Evolutionary conservation across 1,140 invertebrate species (phyloP).

Genomic region (Tenebrio molitor): DNA sequence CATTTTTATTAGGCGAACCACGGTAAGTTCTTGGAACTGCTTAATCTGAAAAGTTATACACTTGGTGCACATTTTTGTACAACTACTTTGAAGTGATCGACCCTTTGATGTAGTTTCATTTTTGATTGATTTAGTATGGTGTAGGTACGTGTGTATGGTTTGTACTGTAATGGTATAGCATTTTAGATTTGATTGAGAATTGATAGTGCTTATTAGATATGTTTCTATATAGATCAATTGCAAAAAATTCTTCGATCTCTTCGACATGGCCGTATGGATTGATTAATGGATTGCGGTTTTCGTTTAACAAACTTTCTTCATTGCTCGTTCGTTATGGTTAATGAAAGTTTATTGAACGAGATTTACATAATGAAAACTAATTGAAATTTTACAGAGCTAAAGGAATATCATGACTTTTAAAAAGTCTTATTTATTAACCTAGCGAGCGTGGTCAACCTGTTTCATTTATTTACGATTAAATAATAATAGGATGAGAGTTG

Average conservation of each 20-base stretch:
- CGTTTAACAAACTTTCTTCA: neutral
- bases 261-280: neutral
- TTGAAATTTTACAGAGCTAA: neutral
- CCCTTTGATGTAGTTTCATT: slow-evolving; percentile 28
- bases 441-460: slow-evolving; percentile 26
- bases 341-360: slow-evolving; percentile 26
- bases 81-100: too few species aligned
- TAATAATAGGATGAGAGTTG: slow-evolving; percentile 33
- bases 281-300: neutral
- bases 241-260: neutral
- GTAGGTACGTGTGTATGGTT: slow-evolving; percentile 24
- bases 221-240: neutral
- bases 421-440: slow-evolving; percentile 20
- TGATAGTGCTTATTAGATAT: neutral
- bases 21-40: neutral
- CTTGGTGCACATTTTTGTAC: too few species aligned
- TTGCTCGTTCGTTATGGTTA: slow-evolving; percentile 6
- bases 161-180: slow-evolving; percentile 1
- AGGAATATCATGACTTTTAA: neutral
- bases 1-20: neutral
- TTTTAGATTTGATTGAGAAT: neutral
- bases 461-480: slow-evolving; percentile 31
- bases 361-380: slow-evolving; percentile 20
- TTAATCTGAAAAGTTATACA: too few species aligned
- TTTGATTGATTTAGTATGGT: neutral